Conservation (phyloP, 1,140 invertebrate species). For the Hylyphantes graminicola region DNA sequence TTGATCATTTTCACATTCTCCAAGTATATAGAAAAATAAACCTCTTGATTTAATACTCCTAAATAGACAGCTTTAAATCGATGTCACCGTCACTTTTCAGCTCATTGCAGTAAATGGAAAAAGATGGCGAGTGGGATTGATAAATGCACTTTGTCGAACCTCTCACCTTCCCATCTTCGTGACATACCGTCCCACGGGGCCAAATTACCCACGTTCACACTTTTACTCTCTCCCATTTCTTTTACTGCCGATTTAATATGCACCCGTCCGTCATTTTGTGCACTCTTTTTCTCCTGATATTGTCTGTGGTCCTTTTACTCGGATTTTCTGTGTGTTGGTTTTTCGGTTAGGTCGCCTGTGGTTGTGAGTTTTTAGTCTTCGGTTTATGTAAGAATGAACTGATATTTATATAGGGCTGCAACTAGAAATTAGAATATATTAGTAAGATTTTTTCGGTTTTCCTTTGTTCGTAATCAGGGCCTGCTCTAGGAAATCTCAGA, state of each 20-base stretch:
- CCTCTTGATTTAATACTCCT: not conserved
- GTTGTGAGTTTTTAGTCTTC: no score
- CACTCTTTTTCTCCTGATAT: slow-evolving; percentile 5
- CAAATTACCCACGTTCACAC: not conserved
- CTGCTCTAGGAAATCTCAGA: no score
- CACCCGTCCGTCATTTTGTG: slow-evolving; percentile 26
- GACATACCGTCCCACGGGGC: not conserved
- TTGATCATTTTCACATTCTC: no score
- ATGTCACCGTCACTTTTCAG: slow-evolving; percentile 35
- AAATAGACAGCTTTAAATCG: slow-evolving; percentile 21
- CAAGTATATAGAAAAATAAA: no score
- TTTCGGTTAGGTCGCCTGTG: no score
- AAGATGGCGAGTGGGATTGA: slow-evolving; percentile 19
- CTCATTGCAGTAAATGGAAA: slow-evolving; percentile 41
- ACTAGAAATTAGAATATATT: no score
- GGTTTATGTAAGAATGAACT: no score
- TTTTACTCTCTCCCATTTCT: not conserved
- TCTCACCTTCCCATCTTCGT: slow-evolving; percentile 3
- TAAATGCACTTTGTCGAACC: slow-evolving; percentile 20
- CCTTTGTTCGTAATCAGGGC: no score
- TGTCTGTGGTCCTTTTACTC: not conserved
- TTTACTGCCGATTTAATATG: slow-evolving; percentile 42
- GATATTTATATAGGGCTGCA: no score
- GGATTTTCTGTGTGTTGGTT: no score
- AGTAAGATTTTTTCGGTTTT: no score